Evolutionary conservation across 2,888 invertebrate species (phyloP).

Genomic region (Ametastegia equiseti): DNA sequence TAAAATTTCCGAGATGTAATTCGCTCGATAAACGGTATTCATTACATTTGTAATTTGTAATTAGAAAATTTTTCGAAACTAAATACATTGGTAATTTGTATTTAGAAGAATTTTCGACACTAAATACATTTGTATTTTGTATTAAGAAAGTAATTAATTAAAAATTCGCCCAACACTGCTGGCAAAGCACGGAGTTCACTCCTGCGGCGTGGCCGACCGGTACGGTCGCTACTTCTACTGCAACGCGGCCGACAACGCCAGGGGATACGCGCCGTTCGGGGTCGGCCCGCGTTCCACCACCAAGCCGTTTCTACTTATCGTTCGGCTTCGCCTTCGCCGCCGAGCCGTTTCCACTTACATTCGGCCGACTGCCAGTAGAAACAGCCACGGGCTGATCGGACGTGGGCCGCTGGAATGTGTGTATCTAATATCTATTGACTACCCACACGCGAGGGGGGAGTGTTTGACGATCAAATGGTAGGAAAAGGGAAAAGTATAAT

Average conservation of each 20-base stretch:
- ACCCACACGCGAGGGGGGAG: neutral
- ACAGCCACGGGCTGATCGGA: neutral
- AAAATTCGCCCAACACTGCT: too few species aligned
- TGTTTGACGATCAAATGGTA: neutral
- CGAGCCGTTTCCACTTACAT: neutral
- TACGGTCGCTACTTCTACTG: neutral
- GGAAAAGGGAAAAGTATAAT: neutral
- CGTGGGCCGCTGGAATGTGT: neutral
- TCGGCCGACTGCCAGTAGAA: neutral
- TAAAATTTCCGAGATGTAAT: too few species aligned
- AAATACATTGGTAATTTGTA: too few species aligned
- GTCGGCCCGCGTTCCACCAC: neutral
- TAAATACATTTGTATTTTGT: too few species aligned
- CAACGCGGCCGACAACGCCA: neutral
- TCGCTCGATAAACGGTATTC: too few species aligned
- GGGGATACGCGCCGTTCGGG: neutral
- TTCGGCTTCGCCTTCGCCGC: too few species aligned
- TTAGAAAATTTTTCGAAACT: too few species aligned
- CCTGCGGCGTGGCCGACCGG: neutral
- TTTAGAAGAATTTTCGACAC: too few species aligned
- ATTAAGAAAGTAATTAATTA: too few species aligned
- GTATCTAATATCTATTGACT: neutral
- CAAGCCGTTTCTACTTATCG: neutral
- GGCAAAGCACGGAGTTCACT: neutral
- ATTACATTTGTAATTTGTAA: too few species aligned